Conservation (phyloP, 2,888 invertebrate species). For the Parascotia fuliginaria region DNA sequence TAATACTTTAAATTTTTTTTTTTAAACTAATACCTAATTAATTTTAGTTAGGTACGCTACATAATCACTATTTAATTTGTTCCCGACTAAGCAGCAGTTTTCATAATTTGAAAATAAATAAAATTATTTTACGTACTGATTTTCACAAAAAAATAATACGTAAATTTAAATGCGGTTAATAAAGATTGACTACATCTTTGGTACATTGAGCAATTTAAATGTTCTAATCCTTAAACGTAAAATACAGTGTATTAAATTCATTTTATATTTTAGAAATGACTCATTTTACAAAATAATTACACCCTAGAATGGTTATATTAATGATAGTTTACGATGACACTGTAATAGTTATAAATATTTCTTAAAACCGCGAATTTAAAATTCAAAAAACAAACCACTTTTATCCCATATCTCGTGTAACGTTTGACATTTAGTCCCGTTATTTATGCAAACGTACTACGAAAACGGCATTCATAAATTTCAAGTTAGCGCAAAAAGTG, state of each 20-base stretch:
- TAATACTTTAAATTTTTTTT: no score
- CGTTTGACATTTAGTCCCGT: conserved; percentile 19
- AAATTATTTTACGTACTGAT: no score
- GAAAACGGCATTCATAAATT: conserved; percentile 33
- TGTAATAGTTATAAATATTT: not conserved
- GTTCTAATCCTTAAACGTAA: not conserved
- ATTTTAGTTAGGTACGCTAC: no score
- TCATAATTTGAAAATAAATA: no score
- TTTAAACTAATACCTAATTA: no score
- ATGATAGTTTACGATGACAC: not conserved
- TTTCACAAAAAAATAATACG: no score
- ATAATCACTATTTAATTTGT: no score
- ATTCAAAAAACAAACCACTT: conserved; percentile 13
- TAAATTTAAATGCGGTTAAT: no score
- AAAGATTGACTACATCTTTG: no score
- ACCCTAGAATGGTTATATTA: not conserved
- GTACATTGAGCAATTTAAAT: no score
- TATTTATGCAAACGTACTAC: conserved; percentile 27
- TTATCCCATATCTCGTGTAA: conserved; percentile 1
- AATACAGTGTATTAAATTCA: not conserved
- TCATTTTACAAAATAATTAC: no score
- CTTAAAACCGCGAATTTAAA: not conserved
- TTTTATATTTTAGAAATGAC: not conserved
- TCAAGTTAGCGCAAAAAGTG: conserved; percentile 34
- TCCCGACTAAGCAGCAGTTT: no score